A percentile compares a stretch with the other conserved stretches of the same genome.
Evolutionary conservation across 1,140 invertebrate genomes (phyloP).

Genomic region (Metopolophium dirhodum): DNA sequence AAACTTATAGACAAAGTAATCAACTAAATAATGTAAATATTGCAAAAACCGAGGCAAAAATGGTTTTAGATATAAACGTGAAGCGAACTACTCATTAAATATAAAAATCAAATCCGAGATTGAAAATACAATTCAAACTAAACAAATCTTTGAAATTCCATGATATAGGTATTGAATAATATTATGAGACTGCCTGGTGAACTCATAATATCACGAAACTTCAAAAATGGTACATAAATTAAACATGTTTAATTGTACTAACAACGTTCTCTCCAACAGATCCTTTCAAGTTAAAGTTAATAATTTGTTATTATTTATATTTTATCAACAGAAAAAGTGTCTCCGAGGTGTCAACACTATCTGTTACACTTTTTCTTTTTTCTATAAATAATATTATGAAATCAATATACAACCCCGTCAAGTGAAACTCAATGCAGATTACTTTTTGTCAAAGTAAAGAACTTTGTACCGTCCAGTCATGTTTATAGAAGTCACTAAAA

Average conservation of each 20-base stretch:
- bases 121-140: not conserved
- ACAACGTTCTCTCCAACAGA: too few relatives aligned
- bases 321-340: conserved; percentile 18
- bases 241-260: not conserved
- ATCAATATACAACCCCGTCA: too few relatives aligned
- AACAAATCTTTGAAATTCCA: not conserved
- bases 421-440: too few relatives aligned
- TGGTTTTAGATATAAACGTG: not conserved
- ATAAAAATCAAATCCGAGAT: not conserved
- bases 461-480: too few relatives aligned
- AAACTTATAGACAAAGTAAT: not conserved
- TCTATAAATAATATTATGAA: too few relatives aligned
- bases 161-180: not conserved
- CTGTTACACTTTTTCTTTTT: too few relatives aligned
- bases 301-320: too few relatives aligned
- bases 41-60: not conserved
- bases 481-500: too few relatives aligned
- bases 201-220: not conserved
- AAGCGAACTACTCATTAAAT: not conserved
- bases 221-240: not conserved
- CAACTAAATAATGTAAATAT: not conserved
- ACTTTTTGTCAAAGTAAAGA: too few relatives aligned
- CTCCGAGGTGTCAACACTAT: not conserved
- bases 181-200: not conserved
- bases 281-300: too few relatives aligned